Base-by-base conservation (phyloP, 2,113 vertebrate species). In the Thymallus thymallus region DNA sequence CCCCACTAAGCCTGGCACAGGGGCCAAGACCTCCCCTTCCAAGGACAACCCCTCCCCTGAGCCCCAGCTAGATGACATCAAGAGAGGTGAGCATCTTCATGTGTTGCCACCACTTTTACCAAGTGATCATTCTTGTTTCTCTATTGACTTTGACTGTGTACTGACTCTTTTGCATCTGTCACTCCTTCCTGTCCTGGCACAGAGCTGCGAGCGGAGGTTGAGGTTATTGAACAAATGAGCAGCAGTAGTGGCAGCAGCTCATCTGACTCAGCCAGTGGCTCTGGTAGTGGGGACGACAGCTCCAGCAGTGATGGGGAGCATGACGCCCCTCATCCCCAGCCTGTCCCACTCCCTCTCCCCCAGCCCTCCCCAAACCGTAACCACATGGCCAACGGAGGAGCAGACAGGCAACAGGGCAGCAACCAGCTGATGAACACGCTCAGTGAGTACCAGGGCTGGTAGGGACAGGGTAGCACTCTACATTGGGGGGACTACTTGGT, bases 221-320 rank as follows among this genome's bases (percentile, higher is more conserved):
- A 98, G 81, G 93, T 99, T 41, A 99, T 99, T 0, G 98, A 99
- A 82, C 97, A 99, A 91, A 99, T 99, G 98, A 99, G 98, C 92
- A 98, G 96, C 91, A 98, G 95, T 80, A 95, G 97, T n/a, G 94
- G 94, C 75, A 97, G 96, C 91, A 96, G 95, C 81, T 94, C 93
- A 12, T 99, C 98, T 0, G 96, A 96, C 0, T 96, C 95, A 10
- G 96, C 93, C 0, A 96, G 95, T 82, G 94, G 94, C 82, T 98
- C 96, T 0, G 95, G 94, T 0, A 97, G 95, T 66, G 96, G 93
- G 0, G 95, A 96, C 0, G 95, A 98, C 71, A 97, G 96, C 90
- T 97, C 95, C 85, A 95, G 95, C 84, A 97, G 96, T 70, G 97
- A 95, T 0, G 95, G 88, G 0, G 95, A 92, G 20, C 93, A 93